phyloP scores from a whole-genome alignment of 2,797 vertebrate genomes.

The Tokudaia tokunoshimensis region DNA sequence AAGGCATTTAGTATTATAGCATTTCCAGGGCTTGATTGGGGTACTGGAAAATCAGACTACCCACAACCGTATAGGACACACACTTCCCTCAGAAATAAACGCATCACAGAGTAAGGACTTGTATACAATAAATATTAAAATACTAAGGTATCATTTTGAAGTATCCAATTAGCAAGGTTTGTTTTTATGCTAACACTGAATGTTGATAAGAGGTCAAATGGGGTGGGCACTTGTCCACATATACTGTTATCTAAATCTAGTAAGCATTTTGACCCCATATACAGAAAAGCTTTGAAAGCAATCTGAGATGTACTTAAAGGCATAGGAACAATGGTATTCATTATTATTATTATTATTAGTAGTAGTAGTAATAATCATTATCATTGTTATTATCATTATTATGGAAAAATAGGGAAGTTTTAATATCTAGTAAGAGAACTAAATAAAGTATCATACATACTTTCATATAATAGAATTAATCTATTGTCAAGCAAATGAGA shows the following conservation, averaged over 20 bases:
- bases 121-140: not conserved
- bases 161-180: not conserved
- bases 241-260: not conserved
- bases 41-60: not conserved
- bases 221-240: not conserved
- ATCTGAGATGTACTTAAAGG: not conserved
- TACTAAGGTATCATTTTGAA: not conserved
- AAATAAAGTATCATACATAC: not conserved
- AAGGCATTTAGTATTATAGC: not conserved
- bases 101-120: not conserved
- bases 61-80: not conserved
- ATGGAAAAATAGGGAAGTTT: not conserved
- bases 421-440: not conserved
- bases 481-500: not conserved
- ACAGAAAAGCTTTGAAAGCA: constrained; percentile 9
- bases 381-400: not conserved
- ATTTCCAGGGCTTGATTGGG: not conserved
- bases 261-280: not conserved
- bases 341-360: not conserved
- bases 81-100: not conserved
- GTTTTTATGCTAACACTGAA: not conserved
- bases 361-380: too few relatives aligned
- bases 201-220: not conserved
- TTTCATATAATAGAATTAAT: not conserved
- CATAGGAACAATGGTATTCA: not conserved